Evolutionary conservation across 2,113 vertebrate species (phyloP).

Genomic region (Phrynosoma blainvillii): DNA sequence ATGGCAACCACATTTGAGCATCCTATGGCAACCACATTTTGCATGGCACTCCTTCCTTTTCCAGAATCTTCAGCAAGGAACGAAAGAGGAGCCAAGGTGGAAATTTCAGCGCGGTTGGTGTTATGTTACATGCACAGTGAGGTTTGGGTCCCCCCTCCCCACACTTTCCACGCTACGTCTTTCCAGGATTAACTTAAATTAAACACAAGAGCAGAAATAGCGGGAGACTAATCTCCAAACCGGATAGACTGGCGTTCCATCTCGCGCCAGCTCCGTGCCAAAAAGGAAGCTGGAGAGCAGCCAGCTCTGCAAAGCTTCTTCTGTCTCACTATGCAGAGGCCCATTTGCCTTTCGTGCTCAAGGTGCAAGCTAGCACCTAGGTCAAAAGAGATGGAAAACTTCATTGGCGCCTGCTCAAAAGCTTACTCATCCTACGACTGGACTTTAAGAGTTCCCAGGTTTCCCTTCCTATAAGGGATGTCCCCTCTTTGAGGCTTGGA

Average conservation of each 20-base stretch:
- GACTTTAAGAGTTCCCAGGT: no score
- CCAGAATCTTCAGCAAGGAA: neutral
- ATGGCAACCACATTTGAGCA: conserved; percentile 39
- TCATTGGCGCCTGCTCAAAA: conserved; percentile 6
- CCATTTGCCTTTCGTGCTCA: conserved; percentile 37
- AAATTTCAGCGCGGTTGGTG: neutral
- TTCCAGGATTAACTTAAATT: conserved; percentile 27
- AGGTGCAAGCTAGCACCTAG: conserved; percentile 3
- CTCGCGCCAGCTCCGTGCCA: accelerated
- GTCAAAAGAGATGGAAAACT: conserved; percentile 7
- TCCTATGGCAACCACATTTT: no score
- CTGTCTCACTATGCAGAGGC: neutral
- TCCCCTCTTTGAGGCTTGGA: no score
- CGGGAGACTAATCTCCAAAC: neutral
- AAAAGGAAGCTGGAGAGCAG: neutral
- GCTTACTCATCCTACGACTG: neutral
- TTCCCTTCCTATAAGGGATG: no score
- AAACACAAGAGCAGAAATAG: conserved; percentile 34
- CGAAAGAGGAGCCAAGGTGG: no score
- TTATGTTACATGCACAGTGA: no score
- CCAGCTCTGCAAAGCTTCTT: neutral
- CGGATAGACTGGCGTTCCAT: neutral
- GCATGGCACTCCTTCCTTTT: neutral
- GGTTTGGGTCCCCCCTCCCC: no score
- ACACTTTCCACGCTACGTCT: neutral